These are phyloP conservation scores for Mola mola DNA, from an alignment of 2,113 vertebrate genomes.

Conservation along the genomic window DNA sequence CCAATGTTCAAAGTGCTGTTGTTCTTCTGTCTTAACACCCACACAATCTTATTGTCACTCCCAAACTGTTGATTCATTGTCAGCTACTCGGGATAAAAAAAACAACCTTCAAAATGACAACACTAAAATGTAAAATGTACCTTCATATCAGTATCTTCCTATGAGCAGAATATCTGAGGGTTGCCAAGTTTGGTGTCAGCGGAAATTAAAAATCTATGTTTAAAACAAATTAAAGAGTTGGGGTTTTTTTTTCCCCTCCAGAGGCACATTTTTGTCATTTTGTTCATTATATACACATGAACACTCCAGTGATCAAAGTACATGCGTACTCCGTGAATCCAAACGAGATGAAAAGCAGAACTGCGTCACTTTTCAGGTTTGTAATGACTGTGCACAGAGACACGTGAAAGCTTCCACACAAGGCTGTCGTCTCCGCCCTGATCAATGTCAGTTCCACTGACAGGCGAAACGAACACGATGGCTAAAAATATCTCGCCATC, in stretches of 20 bases:
- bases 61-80: slow-evolving; percentile 54
- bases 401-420: slow-evolving; percentile 33
- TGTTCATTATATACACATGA: too few species aligned
- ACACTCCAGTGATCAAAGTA: not conserved
- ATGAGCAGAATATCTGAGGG: not conserved
- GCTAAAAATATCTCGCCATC: slow-evolving; percentile 63
- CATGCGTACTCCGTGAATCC: not conserved
- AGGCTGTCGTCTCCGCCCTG: slow-evolving; percentile 52
- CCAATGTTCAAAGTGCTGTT: slow-evolving; percentile 45
- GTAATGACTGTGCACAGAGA: slow-evolving; percentile 42
- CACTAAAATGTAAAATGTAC: slow-evolving; percentile 17
- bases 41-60: slow-evolving; percentile 59
- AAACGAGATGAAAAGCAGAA: slow-evolving; percentile 33
- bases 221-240: not conserved
- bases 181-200: slow-evolving; percentile 7
- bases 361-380: slow-evolving; percentile 20
- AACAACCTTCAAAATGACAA: slow-evolving; percentile 32
- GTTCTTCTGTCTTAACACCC: slow-evolving; percentile 50
- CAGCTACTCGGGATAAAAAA: slow-evolving; percentile 29
- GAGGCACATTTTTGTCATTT: too few species aligned
- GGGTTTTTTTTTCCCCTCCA: too few species aligned
- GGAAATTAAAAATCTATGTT: slow-evolving; percentile 3
- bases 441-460: slow-evolving; percentile 66
- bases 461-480: slow-evolving; percentile 52
- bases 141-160: slow-evolving; percentile 8